Percentiles rank a stretch among this genome's conserved stretches.
Evolutionary conservation across 2,797 vertebrate genomes (phyloP).

Genomic region (Taenioides sp.): DNA sequence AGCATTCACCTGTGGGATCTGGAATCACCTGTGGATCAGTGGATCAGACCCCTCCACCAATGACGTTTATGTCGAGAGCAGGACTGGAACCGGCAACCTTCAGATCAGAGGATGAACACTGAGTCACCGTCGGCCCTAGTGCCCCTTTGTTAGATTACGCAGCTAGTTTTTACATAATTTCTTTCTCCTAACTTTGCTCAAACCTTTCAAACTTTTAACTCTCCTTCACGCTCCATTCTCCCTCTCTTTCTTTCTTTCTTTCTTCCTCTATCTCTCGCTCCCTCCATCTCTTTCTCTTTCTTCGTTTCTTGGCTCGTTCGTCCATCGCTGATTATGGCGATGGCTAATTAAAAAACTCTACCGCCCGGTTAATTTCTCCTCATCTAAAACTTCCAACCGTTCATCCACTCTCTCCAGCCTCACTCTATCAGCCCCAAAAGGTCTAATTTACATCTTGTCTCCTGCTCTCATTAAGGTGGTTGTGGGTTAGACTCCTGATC

Average conservation of each 20-base stretch:
- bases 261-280: constrained; percentile 22
- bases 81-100: too few species aligned
- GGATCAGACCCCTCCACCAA: too few species aligned
- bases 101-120: too few species aligned
- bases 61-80: too few species aligned
- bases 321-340: constrained; percentile 62
- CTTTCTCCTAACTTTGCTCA: not conserved
- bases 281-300: constrained; percentile 36
- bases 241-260: constrained; percentile 45
- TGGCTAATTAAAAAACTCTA: constrained; percentile 73
- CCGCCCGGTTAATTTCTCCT: constrained; percentile 70
- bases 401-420: constrained; percentile 20
- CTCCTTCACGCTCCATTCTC: constrained; percentile 32
- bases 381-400: constrained; percentile 51
- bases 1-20: too few species aligned
- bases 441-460: not conserved
- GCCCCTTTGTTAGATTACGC: too few species aligned
- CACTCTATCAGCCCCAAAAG: not conserved
- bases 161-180: too few species aligned
- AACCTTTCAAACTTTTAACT: not conserved
- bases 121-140: too few species aligned
- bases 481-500: too few species aligned
- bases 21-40: too few species aligned
- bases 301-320: constrained; percentile 22
- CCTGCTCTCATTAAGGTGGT: too few species aligned